Base-by-base conservation (phyloP, 2,113 vertebrate species). In the Chaenogobius annularis region DNA sequence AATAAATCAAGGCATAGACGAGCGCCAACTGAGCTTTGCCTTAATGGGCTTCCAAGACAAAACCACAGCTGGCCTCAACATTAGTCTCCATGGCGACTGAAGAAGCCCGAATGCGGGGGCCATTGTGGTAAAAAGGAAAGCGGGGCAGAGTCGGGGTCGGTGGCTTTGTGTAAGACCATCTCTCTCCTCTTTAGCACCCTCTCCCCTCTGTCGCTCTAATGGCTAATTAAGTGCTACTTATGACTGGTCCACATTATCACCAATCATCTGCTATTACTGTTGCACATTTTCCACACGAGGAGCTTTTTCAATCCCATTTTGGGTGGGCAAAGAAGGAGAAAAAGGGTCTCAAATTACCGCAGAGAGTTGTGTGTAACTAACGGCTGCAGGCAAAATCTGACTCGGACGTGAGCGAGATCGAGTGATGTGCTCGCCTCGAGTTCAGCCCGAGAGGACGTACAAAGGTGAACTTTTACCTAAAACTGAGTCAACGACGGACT, bases 61-160 rank as follows among this genome's bases (percentile, higher is more conserved):
- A 91, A 89, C 86, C 90, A 90, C 88, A 91, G 89, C 89, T 91
- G 89, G 88, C 88, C 88, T 83, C 79, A 83, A 87, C 88, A 89
- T 91, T 91, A 87, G 90, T 91, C 84, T 78, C 89, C 88, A 92
- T 92, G 86, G 80, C 79, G 66, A 92, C 90, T 71, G 72, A 85
- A 85, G 83, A 88, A 90, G 85, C 86, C 54, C 80, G 66, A 70
- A 82, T 75, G 72, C 76, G 73, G 85, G 83, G 59, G 77, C 86
- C 70, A 86, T 87, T 90, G 88, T 89, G 69, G 55, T 37, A 81
- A 83, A 77, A 78, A 10, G 15, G 50, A 35, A 78, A 46, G 65
- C 74, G 78, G 82, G 79, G 81, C 26, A 17, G 58, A 70, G 81
- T 69, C 75, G 81, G 87, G 83, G 88, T 84, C 82, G 79, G 78